Evolutionary conservation across 2,888 invertebrate genomes (phyloP), one percentile per base, ranked within the genome.

Genomic region (Polietes domitor): DNA sequence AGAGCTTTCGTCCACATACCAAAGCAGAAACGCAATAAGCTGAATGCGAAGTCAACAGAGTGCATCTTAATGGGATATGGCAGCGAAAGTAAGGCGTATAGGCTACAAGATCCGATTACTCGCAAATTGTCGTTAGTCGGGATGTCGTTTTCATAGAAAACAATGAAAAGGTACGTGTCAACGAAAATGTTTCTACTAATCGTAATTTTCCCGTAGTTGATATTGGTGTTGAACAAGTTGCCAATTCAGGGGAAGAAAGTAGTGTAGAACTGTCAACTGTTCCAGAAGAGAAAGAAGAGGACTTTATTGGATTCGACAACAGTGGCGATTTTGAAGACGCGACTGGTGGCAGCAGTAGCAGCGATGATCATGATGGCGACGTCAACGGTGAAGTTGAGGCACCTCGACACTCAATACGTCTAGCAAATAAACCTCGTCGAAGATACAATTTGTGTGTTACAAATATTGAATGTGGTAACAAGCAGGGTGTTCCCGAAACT

Each of bases 1-100:
- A 85, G 80, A 21, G 86, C 83, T 0, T 85, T 85, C 77, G 83
- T 80, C 0, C 83, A 86, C 19, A 58, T 83, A 0, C 86, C 43
- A 43, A n/a, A 10, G 2, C 32, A 43, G n/a, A 43, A 43, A 43
- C 43, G 43, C 2, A 5, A n/a, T 12, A 12, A 43, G 43, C 43
- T 43, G 15, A 43, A 43, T 43, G 15, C 3, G 15, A 43, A 43
- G 43, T 43, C 43, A 43, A n/a, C 7, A 15, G 15, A 43, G 43
- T 43, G 43, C 43, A 43, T 43, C 15, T 43, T 43, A 43, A 43
- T 21, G 72, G 32, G 37, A 32, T 72, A 72, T 21, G 19, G 53
- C 55, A 72, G 21, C 21, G 55, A 72, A 55, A 72, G 72, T 55
- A 55, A 55, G 73, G 37, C 43, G 58, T 58, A 58, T n/a, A 73